Conservation (phyloP, 2,888 invertebrate species). For the Tetrapedia diversipes region DNA sequence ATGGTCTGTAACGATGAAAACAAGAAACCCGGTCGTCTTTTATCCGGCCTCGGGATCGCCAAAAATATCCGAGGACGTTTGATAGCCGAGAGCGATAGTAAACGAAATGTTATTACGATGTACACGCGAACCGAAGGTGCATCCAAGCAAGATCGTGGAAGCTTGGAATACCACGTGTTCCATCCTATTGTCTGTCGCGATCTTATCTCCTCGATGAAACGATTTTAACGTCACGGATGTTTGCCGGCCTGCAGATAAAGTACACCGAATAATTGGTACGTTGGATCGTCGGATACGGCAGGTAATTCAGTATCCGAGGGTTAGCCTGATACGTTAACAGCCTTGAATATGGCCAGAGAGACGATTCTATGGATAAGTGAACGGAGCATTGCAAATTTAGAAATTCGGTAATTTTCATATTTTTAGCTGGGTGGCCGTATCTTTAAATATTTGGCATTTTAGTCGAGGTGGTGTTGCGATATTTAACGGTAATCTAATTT, state of each 20-base stretch:
- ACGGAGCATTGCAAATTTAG: no score
- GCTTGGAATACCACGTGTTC: slow-evolving; percentile 16
- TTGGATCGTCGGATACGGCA: background rate
- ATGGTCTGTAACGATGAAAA: background rate
- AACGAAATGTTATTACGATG: slow-evolving; percentile 32
- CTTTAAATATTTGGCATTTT: no score
- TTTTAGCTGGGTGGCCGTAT: no score
- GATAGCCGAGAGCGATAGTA: slow-evolving; percentile 39
- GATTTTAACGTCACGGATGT: slow-evolving; percentile 24
- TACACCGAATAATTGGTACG: slow-evolving; percentile 8
- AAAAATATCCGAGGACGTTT: slow-evolving; percentile 54
- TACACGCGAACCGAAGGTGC: slow-evolving; percentile 39
- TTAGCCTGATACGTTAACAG: background rate
- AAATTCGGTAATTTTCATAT: background rate
- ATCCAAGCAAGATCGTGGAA: slow-evolving; percentile 15
- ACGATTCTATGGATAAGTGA: no score
- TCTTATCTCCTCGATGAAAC: slow-evolving; percentile 27
- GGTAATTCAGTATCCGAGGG: background rate
- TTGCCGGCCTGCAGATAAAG: background rate
- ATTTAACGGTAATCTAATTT: no score
- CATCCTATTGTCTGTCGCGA: slow-evolving; percentile 20
- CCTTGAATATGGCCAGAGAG: no score
- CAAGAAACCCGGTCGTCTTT: slow-evolving; percentile 32
- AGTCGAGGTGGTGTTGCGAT: no score
- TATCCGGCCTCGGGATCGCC: slow-evolving; percentile 27